Base-by-base conservation (phyloP, 2,797 vertebrate species). In the Enteromius paludinosus region DNA sequence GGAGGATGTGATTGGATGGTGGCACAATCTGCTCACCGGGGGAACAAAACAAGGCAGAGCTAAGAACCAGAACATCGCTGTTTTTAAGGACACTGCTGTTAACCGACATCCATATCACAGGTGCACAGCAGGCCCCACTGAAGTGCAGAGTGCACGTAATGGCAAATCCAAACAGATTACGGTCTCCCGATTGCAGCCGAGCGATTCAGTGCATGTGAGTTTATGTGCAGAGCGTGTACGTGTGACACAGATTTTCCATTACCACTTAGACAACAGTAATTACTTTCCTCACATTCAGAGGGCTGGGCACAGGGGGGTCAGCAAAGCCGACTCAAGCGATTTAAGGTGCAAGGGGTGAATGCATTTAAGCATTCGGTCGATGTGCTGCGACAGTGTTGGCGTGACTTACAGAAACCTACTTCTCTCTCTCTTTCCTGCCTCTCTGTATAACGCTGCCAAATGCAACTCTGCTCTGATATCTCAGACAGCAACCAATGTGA, bases 191-290 rank as follows among this genome's bases (percentile, higher is more conserved):
- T 79, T 61, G 85, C 69, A 81, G 81, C 86, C 81, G 49, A 87
- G 76, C 66, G 38, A 84, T 74, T 52, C 49, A 52, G 78, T 45
- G 52, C 66, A 62, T 61, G 56, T 54, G 81, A 78, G 86, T 62
- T 71, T 69, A 75, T 84, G 83, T 82, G 82, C 15, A 52, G 72
- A 72, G 80, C 79, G 66, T 81, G 78, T 84, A 56, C 47, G 72
- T 20, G 86, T 91, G 91, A 92, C 91, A 91, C 90, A 90, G 85
- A 92, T 92, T 94, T 91, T 85, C 90, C 85, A 90, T 90, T 92
- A 92, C 90, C 86, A 88, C 86, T 89, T 89, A 91, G 89, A 89
- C 88, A 90, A 81, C 86, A 90, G 88, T 93, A 93, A 94, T 94
- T 94, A 93, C 90, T 92, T 88, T 91, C 49, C 73, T 78, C 72